A percentile compares a stretch with the other conserved stretches of the same genome.
Conservation (phyloP, 2,113 vertebrate species). For the Nerophis ophidion region DNA sequence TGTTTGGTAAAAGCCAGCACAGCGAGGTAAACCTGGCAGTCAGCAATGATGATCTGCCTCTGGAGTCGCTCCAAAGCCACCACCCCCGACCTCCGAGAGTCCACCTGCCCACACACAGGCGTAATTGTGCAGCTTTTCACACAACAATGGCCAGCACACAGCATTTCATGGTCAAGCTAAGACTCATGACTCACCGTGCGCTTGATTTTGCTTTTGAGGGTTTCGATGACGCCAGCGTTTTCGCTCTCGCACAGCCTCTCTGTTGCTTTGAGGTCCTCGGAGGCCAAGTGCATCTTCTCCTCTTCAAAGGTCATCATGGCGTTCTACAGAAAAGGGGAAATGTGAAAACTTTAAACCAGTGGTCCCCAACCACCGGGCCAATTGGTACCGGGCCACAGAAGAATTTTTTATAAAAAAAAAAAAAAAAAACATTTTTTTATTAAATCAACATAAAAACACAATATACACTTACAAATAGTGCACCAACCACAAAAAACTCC, state of each 20-base stretch:
- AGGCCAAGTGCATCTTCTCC: slow-evolving; percentile 92
- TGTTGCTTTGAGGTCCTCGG: slow-evolving; percentile 87
- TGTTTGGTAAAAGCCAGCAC: slow-evolving; percentile 96
- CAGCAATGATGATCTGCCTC: slow-evolving; percentile 95
- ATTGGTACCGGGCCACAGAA: too few species aligned
- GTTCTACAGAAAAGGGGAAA: slow-evolving; percentile 67
- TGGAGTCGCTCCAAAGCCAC: slow-evolving; percentile 87
- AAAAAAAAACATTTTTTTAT: too few species aligned
- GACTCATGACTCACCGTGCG: slow-evolving; percentile 78
- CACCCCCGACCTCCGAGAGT: slow-evolving; percentile 79
- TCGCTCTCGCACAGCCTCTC: slow-evolving; percentile 89
- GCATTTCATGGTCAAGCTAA: background rate
- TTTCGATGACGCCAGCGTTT: slow-evolving; percentile 88
- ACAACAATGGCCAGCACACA: background rate
- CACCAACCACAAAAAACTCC: too few species aligned
- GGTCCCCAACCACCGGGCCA: too few species aligned
- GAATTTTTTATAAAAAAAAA: too few species aligned
- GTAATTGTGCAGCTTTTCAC: background rate
- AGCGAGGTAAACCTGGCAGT: slow-evolving; percentile 96
- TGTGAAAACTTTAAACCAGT: background rate
- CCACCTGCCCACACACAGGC: slow-evolving; percentile 68
- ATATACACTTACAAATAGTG: too few species aligned
- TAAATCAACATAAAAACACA: too few species aligned
- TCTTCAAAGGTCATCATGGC: slow-evolving; percentile 98
- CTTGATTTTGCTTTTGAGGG: slow-evolving; percentile 91